Evolutionary conservation across 2,797 vertebrate genomes (phyloP).

Genomic region (Micrastur ruficollis): DNA sequence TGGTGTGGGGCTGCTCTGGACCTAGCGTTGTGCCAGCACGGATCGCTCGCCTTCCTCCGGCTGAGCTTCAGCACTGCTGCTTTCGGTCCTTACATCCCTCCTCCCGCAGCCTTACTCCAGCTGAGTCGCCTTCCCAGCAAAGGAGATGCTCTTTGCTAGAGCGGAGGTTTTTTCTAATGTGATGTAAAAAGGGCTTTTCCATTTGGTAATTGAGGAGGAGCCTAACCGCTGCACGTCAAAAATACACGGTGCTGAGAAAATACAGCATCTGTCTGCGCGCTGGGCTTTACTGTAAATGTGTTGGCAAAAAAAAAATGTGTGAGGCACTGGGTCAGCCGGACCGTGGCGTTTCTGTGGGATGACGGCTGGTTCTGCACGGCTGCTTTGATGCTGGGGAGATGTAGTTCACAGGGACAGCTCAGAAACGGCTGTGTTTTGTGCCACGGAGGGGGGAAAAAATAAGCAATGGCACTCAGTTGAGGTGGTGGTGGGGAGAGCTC

Average conservation of each 20-base stretch:
- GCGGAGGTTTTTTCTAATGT: neutral
- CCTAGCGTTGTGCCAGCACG: accelerated
- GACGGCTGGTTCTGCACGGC: accelerated
- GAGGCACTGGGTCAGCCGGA: neutral
- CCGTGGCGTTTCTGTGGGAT: accelerated
- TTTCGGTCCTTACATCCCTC: neutral
- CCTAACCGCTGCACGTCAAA: accelerated
- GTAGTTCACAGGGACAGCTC: neutral
- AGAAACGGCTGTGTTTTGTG: neutral
- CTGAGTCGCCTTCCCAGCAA: accelerated
- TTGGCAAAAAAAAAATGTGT: neutral
- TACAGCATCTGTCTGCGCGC: accelerated
- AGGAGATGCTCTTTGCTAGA: neutral
- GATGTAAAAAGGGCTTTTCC: neutral
- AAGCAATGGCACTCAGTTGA: accelerated
- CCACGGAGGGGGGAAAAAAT: accelerated
- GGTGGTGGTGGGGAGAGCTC: neutral
- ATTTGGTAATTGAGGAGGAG: neutral
- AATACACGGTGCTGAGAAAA: neutral
- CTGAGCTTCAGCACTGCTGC: accelerated
- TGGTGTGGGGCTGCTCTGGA: neutral
- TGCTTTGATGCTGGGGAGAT: neutral
- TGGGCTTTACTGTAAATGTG: neutral
- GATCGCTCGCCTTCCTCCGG: neutral
- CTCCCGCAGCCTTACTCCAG: neutral